phyloP scores from a whole-genome alignment of 1,140 invertebrate species.

The Telenomus remus region DNA sequence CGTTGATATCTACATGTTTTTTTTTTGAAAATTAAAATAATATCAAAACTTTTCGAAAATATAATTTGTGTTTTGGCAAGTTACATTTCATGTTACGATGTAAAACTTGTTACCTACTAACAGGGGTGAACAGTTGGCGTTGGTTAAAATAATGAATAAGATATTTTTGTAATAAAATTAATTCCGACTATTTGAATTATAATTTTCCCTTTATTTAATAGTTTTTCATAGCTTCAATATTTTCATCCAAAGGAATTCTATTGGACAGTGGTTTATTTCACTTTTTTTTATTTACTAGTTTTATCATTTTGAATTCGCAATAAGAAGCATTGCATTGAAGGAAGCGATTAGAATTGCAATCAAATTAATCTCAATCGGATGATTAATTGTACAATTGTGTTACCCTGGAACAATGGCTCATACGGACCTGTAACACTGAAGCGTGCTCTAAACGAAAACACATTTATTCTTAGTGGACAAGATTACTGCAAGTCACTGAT shows the following conservation, averaged over 20 bases:
- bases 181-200: not conserved
- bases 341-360: constrained; percentile 34
- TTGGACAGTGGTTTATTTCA: not conserved
- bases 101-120: not conserved
- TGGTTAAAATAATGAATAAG: no score
- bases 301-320: not conserved
- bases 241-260: no score
- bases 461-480: constrained; percentile 26
- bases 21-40: no score
- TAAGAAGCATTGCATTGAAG: constrained; percentile 1
- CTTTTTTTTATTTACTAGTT: no score
- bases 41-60: no score
- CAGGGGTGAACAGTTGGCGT: constrained; percentile 1
- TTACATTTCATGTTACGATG: not conserved
- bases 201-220: no score
- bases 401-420: constrained; percentile 50
- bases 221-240: no score
- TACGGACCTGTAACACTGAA: constrained; percentile 59
- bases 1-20: no score
- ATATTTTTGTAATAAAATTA: no score
- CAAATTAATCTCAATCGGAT: constrained; percentile 62
- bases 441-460: constrained; percentile 62
- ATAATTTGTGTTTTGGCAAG: not conserved
- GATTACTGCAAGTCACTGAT: no score
- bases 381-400: constrained; percentile 66